Evolutionary conservation across 2,888 invertebrate species (phyloP).

Genomic region (Diogma glabrata): DNA sequence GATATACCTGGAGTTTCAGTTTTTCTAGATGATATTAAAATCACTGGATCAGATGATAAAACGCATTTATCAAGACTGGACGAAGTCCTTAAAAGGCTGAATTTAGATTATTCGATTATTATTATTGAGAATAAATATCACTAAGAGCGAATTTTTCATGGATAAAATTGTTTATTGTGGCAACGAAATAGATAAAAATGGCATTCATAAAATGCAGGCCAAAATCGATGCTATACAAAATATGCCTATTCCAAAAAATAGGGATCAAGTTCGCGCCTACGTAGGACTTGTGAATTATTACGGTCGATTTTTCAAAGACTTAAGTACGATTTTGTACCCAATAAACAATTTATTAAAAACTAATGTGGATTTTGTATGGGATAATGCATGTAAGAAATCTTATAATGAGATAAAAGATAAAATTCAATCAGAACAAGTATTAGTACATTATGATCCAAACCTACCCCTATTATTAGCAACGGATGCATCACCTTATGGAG

Average conservation of each 20-base stretch:
- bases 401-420: neutral
- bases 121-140: neutral
- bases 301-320: constrained; percentile 23
- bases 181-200: neutral
- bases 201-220: neutral
- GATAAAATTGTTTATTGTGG: neutral
- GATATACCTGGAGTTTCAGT: too few relatives aligned
- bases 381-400: neutral
- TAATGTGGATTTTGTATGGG: neutral
- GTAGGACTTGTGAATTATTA: constrained; percentile 27
- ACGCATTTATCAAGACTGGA: too few relatives aligned
- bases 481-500: neutral
- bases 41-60: too few relatives aligned
- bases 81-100: too few relatives aligned
- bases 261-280: constrained; percentile 15
- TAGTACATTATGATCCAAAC: neutral
- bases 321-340: neutral
- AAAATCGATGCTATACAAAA: neutral
- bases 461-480: neutral
- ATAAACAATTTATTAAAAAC: neutral
- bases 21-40: too few relatives aligned
- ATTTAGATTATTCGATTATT: too few relatives aligned
- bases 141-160: neutral
- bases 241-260: neutral
- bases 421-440: neutral